phyloP scores from a whole-genome alignment of 2,888 invertebrate genomes.

The Papilio protenor region DNA sequence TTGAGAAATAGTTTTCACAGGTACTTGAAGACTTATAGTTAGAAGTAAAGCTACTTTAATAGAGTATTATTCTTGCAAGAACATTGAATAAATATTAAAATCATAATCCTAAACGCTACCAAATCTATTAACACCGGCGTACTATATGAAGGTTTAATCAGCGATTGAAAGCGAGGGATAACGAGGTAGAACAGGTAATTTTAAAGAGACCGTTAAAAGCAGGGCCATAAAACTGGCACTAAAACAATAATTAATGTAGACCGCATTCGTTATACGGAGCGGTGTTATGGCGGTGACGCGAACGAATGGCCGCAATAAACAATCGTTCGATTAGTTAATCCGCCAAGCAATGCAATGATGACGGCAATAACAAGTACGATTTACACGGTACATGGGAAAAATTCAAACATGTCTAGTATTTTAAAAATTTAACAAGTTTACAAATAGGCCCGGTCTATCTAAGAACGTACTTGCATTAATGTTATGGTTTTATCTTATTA shows the following conservation, averaged over 20 bases:
- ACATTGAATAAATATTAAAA: background rate
- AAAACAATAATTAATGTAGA: slow-evolving; percentile 79
- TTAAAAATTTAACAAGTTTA: background rate
- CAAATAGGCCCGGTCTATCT: background rate
- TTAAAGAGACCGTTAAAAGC: slow-evolving; percentile 73
- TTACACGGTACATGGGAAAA: slow-evolving; percentile 44
- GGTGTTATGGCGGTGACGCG: slow-evolving; percentile 64
- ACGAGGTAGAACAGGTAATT: slow-evolving; percentile 75
- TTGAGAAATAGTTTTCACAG: background rate
- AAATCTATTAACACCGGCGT: slow-evolving; percentile 38
- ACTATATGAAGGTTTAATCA: slow-evolving; percentile 65
- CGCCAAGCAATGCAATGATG: slow-evolving; percentile 61
- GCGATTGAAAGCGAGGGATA: slow-evolving; percentile 65
- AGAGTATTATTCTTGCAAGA: background rate
- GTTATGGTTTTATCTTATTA: slow-evolving; percentile 12
- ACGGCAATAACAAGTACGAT: slow-evolving; percentile 42
- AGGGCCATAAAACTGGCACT: slow-evolving; percentile 73
- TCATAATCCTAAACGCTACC: background rate
- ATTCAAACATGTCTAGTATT: no score
- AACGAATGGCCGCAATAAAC: slow-evolving; percentile 67
- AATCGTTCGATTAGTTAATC: slow-evolving; percentile 78
- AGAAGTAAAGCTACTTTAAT: background rate
- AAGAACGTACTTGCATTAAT: slow-evolving; percentile 24
- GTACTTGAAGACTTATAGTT: background rate
- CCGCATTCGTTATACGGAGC: slow-evolving; percentile 74